A percentile compares a stretch with the other conserved stretches of the same genome.
Conservation (phyloP, 2,888 invertebrate species). For the Leptogaster cylindrica region DNA sequence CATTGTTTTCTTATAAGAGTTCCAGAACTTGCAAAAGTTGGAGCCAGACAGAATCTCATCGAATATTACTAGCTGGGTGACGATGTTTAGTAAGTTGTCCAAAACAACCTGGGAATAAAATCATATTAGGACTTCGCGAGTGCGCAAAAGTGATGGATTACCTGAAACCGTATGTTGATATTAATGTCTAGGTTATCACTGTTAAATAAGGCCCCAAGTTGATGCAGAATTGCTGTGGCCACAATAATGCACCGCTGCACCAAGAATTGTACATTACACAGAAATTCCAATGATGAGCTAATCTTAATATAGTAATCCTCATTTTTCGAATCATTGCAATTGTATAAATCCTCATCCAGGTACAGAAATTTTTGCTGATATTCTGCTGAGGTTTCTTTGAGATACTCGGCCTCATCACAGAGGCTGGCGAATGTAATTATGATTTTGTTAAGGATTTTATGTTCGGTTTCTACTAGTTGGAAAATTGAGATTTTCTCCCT, state of each 20-base stretch:
- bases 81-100: constrained; percentile 70
- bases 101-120: constrained; percentile 54
- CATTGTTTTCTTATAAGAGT: constrained; percentile 75
- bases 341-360: constrained; percentile 54
- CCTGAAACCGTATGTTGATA: constrained; percentile 49
- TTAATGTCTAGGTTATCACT: constrained; percentile 61
- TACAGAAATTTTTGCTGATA: constrained; percentile 63
- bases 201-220: constrained; percentile 74
- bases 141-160: constrained; percentile 48
- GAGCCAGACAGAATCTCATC: constrained; percentile 57
- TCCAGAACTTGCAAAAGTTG: constrained; percentile 70
- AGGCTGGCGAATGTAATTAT: constrained; percentile 79
- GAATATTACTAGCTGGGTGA: constrained; percentile 70
- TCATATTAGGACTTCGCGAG: no score
- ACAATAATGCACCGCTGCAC: constrained; percentile 75
- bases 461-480: constrained; percentile 81
- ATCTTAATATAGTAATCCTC: constrained; percentile 57
- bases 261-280: constrained; percentile 72
- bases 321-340: constrained; percentile 48
- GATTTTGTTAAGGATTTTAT: constrained; percentile 79
- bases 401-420: constrained; percentile 75
- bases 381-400: constrained; percentile 72
- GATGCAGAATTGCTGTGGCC: constrained; percentile 73
- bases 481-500: constrained; percentile 70
- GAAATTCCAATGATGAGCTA: constrained; percentile 66